Base-by-base conservation (phyloP, 2,113 vertebrate species). In the Chionomys nivalis region DNA sequence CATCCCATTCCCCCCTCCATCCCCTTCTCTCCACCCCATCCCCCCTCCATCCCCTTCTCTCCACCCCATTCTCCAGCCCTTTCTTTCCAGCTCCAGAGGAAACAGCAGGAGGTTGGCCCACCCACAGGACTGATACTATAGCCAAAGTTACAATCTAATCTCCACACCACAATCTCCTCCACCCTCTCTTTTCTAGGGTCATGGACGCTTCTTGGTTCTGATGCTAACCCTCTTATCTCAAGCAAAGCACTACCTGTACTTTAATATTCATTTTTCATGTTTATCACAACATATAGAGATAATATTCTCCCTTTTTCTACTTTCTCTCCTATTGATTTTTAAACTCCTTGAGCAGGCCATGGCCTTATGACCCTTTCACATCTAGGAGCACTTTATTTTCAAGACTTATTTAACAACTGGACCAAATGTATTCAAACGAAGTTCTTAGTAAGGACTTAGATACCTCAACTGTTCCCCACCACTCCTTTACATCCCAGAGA, bases 401-500 rank as follows among this genome's bases (percentile, higher is more conserved):
- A 66, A 36, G 63, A 85, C 10, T 86, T 86, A 47, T 6, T 76
- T n/a, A 73, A 65, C n/a, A 24, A 82, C n/a, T 0, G 26, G 14
- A 89, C 61, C 19, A 61, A 94, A 77, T 23, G n/a, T 39, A 73
- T 28, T 44, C 70, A 82, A 70, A 85, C 1, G 7, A 65, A n/a
- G 19, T 78, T 58, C 49, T 24, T 42, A 33, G 42, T n/a, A 55
- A 96, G 72, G 61, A 81, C 10, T 52, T 92, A 92, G 72, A 31
- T 73, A 65, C 36, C 73, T 85, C n/a, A 16, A 42, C 24, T 58
- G 49, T 16, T 4, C 39, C 1, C n/a, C 21, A 26, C 28, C 36
- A 7, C 61, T 90, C 75, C 58, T 91, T 85, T 81, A 88, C 7
- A 36, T 93, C 47, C 63, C 44, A 44, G 93, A 90, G 24, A 96